Conservation (phyloP, 2,888 invertebrate species). For the Leucania comma region DNA sequence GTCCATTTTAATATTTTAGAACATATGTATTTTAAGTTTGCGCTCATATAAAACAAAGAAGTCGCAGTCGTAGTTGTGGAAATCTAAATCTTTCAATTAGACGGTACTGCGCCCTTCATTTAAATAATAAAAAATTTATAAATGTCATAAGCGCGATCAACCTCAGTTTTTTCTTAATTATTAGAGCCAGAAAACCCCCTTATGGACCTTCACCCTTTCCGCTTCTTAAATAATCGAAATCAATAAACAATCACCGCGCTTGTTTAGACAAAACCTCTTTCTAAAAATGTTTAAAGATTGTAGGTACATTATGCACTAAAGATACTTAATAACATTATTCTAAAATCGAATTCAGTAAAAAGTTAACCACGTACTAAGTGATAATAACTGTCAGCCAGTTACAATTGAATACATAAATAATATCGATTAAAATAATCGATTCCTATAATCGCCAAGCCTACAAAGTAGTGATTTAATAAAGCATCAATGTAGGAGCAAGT, state of each 20-base stretch:
- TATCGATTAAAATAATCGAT: constrained; percentile 43
- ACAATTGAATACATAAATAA: constrained; percentile 47
- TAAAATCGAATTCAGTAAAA: constrained; percentile 15
- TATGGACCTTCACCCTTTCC: neutral
- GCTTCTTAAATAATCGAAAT: neutral
- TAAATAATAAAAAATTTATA: too few species aligned
- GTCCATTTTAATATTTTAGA: too few species aligned
- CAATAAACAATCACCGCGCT: neutral
- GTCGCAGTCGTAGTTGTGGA: too few species aligned
- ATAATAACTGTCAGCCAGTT: constrained; percentile 25
- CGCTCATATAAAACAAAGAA: too few species aligned
- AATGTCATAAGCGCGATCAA: too few species aligned
- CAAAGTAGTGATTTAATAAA: constrained; percentile 60
- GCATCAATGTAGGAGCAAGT: constrained; percentile 54
- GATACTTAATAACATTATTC: neutral
- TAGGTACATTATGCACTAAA: too few species aligned
- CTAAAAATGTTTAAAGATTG: neutral
- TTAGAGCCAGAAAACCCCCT: too few species aligned
- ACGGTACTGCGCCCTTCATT: too few species aligned
- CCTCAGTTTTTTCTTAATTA: too few species aligned
- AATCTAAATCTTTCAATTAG: too few species aligned
- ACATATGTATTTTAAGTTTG: too few species aligned
- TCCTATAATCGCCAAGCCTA: constrained; percentile 49
- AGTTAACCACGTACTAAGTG: constrained; percentile 28
- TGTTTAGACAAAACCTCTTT: neutral